Base-by-base conservation (phyloP, 2,888 invertebrate genomes). In the Linyphia triangularis region DNA sequence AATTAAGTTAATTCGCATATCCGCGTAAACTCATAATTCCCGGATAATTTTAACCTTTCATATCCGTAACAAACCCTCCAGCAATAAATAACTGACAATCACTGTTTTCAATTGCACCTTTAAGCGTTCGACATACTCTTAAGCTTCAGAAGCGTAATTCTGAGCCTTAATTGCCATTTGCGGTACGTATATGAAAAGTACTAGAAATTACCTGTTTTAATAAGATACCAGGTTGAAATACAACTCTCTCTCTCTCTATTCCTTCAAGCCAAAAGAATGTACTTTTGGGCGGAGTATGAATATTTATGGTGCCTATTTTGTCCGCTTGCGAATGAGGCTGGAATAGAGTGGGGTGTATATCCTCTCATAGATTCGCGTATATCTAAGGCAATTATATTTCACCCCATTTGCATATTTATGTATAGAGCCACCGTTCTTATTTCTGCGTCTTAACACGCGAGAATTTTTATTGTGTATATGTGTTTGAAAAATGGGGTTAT, bases 381-480 rank as follows among this genome's bases (percentile, higher is more conserved):
- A 16, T 22, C 10, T 65, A 57, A 51, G 28, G 67, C 79, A 79
- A 79, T 79, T 79, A 67, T 43, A 79, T 67, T 79, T 79, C 22
- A 43, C 67, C 79, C 30, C 10, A 67, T 79, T 79, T 51, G 51
- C 79, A 79, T 79, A 79, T 79, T 79, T 67, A 79, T 79, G 79
- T 51, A 51, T 6, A 13, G 26, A 59, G 22, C 28, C 6, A 13
- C 33, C 33, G 26, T 59, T 73, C 33, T 57, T 59, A 73, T 30
- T 33, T 59, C 30, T n/a, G 19, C 51, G 13, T 51, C 59, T n/a
- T 3, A 5, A 26, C 70, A 72, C 30, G 33, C 19, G 5, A 59
- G 16, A 51, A 73, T 59, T 73, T 73, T 73, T 73, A 73, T 57
- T 73, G 40, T 33, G 26, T 24, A 22, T 67, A 28, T 33, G 33